phyloP scores from a whole-genome alignment of 2,888 invertebrate species.

The Dasysyrphus albostriatus region DNA sequence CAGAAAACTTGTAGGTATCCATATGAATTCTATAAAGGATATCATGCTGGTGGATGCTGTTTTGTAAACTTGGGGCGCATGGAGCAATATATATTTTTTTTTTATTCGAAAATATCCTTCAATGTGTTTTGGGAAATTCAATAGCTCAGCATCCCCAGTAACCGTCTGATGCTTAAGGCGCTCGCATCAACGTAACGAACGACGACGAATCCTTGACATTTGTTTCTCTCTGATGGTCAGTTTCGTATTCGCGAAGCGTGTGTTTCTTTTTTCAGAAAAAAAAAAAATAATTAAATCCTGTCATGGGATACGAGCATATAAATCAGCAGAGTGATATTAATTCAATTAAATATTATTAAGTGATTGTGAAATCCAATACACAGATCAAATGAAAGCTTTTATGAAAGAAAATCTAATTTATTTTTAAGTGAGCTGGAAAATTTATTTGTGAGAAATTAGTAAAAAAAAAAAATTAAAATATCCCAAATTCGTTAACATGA shows the following conservation, averaged over 20 bases:
- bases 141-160: conserved; percentile 72
- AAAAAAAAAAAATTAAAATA: conserved; percentile 35
- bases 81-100: conserved; percentile 43
- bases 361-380: conserved; percentile 6
- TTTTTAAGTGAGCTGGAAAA: conserved; percentile 25
- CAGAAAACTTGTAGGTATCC: conserved; percentile 39
- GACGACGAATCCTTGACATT: conserved; percentile 19
- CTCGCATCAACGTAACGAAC: conserved; percentile 54
- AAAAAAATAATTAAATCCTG: conserved; percentile 16
- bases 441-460: not conserved
- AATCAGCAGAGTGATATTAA: conserved; percentile 7
- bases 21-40: conserved; percentile 19
- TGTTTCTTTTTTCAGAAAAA: not conserved
- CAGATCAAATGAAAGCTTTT: not conserved
- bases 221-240: not conserved
- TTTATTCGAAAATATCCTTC: conserved; percentile 49
- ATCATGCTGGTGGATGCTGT: conserved; percentile 61
- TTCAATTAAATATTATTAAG: conserved; percentile 14
- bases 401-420: conserved; percentile 7
- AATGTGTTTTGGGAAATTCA: conserved; percentile 76
- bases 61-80: conserved; percentile 52
- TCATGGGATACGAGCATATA: conserved; percentile 16
- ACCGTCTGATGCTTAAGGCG: conserved; percentile 74
- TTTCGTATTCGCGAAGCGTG: conserved; percentile 28
- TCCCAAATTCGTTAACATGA: conserved; percentile 50